phyloP scores from a whole-genome alignment of 2,113 vertebrate species.

The Plecotus auritus region DNA sequence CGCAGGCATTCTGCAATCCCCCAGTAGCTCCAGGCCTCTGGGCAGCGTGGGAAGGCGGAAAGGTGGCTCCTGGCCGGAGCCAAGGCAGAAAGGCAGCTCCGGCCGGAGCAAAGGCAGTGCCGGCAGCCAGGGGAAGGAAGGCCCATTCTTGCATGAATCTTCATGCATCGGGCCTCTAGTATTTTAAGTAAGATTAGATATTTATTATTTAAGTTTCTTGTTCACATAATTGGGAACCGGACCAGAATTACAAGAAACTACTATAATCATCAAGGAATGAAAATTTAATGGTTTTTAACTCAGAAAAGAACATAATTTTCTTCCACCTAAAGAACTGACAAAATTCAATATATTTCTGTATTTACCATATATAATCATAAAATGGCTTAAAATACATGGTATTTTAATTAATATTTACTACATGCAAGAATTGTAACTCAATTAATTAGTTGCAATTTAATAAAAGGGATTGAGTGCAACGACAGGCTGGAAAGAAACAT shows the following conservation, averaged over 20 bases:
- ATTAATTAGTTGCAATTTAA: constrained; percentile 68
- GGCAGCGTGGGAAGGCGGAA: too few species aligned
- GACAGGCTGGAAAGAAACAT: neutral
- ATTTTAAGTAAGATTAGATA: neutral
- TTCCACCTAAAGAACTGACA: constrained; percentile 58
- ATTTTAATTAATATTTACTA: constrained; percentile 75
- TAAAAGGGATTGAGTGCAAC: constrained; percentile 40
- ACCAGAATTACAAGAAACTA: neutral
- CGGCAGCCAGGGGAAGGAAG: too few species aligned
- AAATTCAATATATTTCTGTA: constrained; percentile 70
- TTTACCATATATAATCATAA: constrained; percentile 64
- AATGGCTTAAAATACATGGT: constrained; percentile 64
- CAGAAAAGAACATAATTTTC: constrained; percentile 18
- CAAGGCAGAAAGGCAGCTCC: too few species aligned
- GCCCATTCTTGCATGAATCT: too few species aligned
- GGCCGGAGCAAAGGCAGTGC: too few species aligned
- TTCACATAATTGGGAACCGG: neutral
- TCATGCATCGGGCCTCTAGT: too few species aligned
- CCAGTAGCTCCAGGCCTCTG: too few species aligned
- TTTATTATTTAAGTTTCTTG: constrained; percentile 22
- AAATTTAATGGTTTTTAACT: neutral
- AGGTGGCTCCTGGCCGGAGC: too few species aligned
- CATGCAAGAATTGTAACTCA: constrained; percentile 67
- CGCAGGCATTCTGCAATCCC: too few species aligned
- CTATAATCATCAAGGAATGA: neutral